Conservation (phyloP, 2,888 invertebrate species). For the Atethmia centrago region DNA sequence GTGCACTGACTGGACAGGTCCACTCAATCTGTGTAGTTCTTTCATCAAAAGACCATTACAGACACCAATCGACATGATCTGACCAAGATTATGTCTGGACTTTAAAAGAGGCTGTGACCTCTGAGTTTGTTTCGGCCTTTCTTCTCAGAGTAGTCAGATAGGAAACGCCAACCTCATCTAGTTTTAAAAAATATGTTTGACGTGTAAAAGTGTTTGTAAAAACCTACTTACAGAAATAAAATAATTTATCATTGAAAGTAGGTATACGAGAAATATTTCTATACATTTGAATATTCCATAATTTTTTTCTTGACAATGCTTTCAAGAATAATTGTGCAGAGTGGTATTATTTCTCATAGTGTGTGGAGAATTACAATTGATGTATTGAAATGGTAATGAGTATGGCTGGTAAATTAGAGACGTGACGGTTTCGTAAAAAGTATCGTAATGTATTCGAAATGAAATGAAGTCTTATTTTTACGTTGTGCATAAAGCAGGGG, state of each 20-base stretch:
- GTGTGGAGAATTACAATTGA: neutral
- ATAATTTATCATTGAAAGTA: neutral
- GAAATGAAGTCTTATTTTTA: neutral
- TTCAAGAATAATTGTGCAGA: neutral
- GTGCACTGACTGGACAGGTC: too few species aligned
- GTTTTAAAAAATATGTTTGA: too few species aligned
- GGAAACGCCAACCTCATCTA: too few species aligned
- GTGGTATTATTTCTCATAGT: neutral
- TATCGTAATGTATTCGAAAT: conserved; percentile 7
- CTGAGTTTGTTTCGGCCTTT: too few species aligned
- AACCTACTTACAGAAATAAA: too few species aligned
- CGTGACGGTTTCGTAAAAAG: conserved; percentile 1
- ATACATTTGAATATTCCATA: neutral
- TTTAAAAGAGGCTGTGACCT: too few species aligned
- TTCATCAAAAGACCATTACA: too few species aligned
- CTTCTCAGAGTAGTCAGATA: too few species aligned
- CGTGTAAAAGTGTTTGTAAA: too few species aligned
- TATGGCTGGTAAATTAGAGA: neutral
- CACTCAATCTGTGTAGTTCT: too few species aligned
- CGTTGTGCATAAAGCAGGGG: neutral
- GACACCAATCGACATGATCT: too few species aligned
- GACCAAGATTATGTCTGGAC: too few species aligned
- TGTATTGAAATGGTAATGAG: neutral
- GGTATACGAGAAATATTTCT: neutral
- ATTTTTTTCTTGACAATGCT: neutral